A percentile compares a stretch with the other conserved stretches of the same genome.
Evolutionary conservation across 2,113 vertebrate genomes (phyloP).

Genomic region (Telmatochromis sp.): DNA sequence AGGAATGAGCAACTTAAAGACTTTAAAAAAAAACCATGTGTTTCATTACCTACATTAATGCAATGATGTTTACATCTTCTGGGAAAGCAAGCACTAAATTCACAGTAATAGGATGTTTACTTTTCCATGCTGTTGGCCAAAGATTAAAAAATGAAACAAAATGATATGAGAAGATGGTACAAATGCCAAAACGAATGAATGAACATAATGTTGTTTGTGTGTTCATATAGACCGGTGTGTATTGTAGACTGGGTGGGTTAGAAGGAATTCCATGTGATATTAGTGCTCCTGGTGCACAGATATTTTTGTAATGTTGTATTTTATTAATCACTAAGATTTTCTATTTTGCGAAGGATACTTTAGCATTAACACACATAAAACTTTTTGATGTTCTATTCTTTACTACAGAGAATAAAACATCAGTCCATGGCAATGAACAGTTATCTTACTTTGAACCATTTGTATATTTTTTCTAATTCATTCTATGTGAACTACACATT

Average conservation of each 20-base stretch:
- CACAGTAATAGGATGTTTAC: background rate
- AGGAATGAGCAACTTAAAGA: conserved; percentile 35
- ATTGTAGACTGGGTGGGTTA: background rate
- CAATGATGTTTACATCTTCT: conserved; percentile 19
- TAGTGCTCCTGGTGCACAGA: background rate
- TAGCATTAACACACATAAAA: background rate
- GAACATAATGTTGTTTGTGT: background rate
- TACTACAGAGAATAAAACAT: background rate
- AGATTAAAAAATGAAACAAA: background rate
- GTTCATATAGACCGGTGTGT: background rate
- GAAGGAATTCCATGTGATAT: background rate
- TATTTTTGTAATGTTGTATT: conserved; percentile 19
- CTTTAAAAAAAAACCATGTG: background rate
- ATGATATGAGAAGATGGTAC: background rate
- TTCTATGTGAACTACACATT: background rate
- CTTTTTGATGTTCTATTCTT: background rate
- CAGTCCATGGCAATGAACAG: background rate
- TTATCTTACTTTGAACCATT: background rate
- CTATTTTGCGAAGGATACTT: background rate
- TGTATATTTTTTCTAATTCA: background rate
- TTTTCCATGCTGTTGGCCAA: background rate
- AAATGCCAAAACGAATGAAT: background rate
- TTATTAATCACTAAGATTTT: background rate
- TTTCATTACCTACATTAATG: background rate
- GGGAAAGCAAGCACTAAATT: background rate